A percentile compares a stretch with the other conserved stretches of the same genome.
Evolutionary conservation across 2,113 vertebrate species (phyloP).

Genomic region (Vireo altiloquus): DNA sequence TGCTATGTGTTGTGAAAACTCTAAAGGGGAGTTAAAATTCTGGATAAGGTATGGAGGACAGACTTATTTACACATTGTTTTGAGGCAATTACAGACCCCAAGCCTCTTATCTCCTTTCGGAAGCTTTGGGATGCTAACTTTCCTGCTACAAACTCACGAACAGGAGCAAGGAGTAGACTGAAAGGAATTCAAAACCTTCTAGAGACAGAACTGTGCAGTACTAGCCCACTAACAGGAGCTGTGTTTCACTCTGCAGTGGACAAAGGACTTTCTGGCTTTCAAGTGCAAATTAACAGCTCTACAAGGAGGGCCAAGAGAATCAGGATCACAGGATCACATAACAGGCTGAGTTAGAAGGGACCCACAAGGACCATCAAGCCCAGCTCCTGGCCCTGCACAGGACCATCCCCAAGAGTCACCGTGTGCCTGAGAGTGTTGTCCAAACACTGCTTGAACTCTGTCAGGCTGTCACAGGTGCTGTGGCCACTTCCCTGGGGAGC

Average conservation of each 20-base stretch:
- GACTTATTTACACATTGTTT: background rate
- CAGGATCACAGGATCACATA: background rate
- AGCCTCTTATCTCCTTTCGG: background rate
- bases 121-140: background rate
- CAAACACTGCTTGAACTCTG: background rate
- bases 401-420: too few species aligned
- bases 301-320: background rate
- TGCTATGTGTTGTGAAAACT: background rate
- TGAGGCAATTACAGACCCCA: background rate
- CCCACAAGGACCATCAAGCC: background rate
- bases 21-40: background rate
- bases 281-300: background rate
- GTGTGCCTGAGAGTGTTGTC: background rate
- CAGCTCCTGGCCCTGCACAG: background rate
- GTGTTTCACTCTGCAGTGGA: background rate
- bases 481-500: background rate
- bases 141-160: background rate
- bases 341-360: background rate
- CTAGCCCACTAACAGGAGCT: background rate
- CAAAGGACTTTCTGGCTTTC: background rate
- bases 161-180: background rate
- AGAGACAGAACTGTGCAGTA: background rate
- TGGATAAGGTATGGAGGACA: background rate
- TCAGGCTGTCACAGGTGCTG: background rate
- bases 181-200: background rate